Evolutionary conservation across 2,797 vertebrate genomes (phyloP), one percentile per base, ranked within the genome.

Genomic region (Acanthornis magna): DNA sequence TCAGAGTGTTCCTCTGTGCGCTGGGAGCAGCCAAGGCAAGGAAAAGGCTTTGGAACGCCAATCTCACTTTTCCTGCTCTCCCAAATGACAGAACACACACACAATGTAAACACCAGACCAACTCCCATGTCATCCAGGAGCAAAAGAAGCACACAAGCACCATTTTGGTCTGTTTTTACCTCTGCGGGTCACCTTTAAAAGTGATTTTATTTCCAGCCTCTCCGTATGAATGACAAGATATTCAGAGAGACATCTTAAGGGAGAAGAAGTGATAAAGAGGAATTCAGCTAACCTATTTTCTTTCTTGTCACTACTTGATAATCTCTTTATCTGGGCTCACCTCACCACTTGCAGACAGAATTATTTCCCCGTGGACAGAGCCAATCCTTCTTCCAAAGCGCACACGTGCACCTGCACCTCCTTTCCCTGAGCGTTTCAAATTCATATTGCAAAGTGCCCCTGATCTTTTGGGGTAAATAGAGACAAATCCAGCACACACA

Each of bases 321-420:
- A 81, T 96, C 89, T 89, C 80, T 91, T 90, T 92, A 94, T 94
- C 84, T 94, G 91, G 55, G 65, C 79, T 91, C 78, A 53, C 82
- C 94, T 87, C 94, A 94, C 88, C 88, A 91, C 55, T 85, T 95
- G 91, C 91, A 95, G 89, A 85, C 93, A 96, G 88, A 94, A 19
- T 75, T 89, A 66, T 74, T 89, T 95, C 93, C 96, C 89, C 14
- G 1, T 2, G 55, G 94, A 91, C 53, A 95, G 36, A 77, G 13
- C 34, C 51, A 67, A 23, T 75, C 36, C 70, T 63, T 62, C 57
- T 60, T 54, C 66, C 79, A 57, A 40, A 63, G 47, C 20, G 29
- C 38, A 38, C 72, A 30, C 0, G 0, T 62, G 30, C 71, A 36
- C 42, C 15, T 5, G 13, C 3, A 25, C 15, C 76, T 70, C 58